Evolutionary conservation across 2,797 vertebrate species (phyloP).

Genomic region (Rachycentron canadum): DNA sequence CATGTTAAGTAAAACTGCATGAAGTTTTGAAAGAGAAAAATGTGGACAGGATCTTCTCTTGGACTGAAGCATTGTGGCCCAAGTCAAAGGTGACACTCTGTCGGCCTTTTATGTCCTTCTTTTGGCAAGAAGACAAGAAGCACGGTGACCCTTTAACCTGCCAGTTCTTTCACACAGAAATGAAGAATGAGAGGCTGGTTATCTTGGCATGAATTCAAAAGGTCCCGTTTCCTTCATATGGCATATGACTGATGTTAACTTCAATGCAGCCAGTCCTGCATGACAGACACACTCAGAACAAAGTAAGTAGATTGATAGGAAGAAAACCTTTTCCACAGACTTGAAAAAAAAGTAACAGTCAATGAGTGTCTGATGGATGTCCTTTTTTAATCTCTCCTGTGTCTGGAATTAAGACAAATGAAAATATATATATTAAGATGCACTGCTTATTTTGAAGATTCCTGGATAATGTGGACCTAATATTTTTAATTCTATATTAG

Average conservation of each 20-base stretch:
- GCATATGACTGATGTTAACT: constrained; percentile 58
- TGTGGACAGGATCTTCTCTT: neutral
- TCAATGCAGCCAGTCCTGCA: constrained; percentile 40
- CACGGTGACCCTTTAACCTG: constrained; percentile 56
- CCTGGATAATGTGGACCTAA: neutral
- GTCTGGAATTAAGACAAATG: neutral
- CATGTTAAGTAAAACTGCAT: neutral
- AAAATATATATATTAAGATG: neutral
- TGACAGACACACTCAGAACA: constrained; percentile 53
- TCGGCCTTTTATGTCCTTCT: constrained; percentile 18
- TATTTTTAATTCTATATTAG: neutral
- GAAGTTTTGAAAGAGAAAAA: neutral
- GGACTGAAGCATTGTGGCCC: neutral
- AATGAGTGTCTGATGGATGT: neutral
- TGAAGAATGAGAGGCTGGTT: constrained; percentile 48
- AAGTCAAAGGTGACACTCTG: constrained; percentile 35
- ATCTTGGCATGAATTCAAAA: constrained; percentile 60
- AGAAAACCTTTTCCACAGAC: constrained; percentile 25
- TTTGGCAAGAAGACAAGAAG: constrained; percentile 37
- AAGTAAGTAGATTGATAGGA: constrained; percentile 24
- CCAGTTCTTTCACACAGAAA: constrained; percentile 36
- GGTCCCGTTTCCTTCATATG: constrained; percentile 63
- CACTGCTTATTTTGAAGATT: neutral
- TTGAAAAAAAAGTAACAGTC: neutral
- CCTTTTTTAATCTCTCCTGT: constrained; percentile 1